A percentile compares a stretch with the other conserved stretches of the same genome.
Evolutionary conservation across 2,888 invertebrate species (phyloP).

Genomic region (Abrostola triplasia): DNA sequence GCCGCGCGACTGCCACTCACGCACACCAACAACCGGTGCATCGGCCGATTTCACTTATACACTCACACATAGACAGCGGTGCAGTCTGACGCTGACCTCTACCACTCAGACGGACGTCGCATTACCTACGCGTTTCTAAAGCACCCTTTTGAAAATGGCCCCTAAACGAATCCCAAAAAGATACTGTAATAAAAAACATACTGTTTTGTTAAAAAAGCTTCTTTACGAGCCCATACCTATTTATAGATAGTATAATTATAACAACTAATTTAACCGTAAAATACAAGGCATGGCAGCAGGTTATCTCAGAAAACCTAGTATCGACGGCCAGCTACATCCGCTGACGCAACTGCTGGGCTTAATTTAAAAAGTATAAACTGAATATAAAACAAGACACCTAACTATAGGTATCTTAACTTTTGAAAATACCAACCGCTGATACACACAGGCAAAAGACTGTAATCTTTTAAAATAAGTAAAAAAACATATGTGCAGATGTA

Average conservation of each 20-base stretch:
- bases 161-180: background rate
- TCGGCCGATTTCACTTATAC: constrained; percentile 68
- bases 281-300: background rate
- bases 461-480: constrained; percentile 35
- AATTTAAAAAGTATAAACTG: background rate
- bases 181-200: background rate
- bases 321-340: background rate
- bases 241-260: too few relatives aligned
- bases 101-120: constrained; percentile 67
- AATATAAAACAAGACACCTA: constrained; percentile 19
- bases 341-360: background rate
- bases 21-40: constrained; percentile 75
- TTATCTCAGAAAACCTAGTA: background rate
- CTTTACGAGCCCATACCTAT: too few relatives aligned
- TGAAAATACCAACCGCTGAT: constrained; percentile 21
- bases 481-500: constrained; percentile 28
- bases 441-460: constrained; percentile 22
- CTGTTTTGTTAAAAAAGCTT: background rate
- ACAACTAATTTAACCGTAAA: background rate
- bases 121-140: constrained; percentile 61
- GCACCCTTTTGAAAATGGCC: constrained; percentile 34
- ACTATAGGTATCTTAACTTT: too few relatives aligned
- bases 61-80: constrained; percentile 54
- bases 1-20: constrained; percentile 72
- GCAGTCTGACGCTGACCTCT: constrained; percentile 76